phyloP scores from a whole-genome alignment of 2,888 invertebrate species.

The Macrophya alboannulata region DNA sequence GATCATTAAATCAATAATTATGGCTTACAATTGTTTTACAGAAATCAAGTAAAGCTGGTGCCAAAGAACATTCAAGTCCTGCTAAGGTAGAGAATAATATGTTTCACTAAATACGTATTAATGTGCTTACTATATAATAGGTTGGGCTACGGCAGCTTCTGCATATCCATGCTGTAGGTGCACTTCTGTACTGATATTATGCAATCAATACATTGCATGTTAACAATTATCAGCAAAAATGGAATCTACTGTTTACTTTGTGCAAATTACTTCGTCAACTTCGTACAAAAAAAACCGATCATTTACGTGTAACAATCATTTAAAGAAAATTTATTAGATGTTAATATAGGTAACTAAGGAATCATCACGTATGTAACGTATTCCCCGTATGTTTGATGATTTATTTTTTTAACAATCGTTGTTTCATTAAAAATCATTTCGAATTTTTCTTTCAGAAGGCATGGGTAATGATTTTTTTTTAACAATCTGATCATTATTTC shows the following conservation, averaged over 20 bases:
- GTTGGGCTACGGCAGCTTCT: conserved; percentile 56
- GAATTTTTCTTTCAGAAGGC: not conserved
- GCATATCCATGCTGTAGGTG: conserved; percentile 45
- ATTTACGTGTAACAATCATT: not conserved
- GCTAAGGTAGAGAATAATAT: conserved; percentile 84
- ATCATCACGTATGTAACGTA: not conserved
- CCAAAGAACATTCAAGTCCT: conserved; percentile 86
- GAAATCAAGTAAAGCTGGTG: conserved; percentile 89
- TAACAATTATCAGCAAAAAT: not conserved
- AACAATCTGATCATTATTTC: not conserved
- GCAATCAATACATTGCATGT: conserved; percentile 31
- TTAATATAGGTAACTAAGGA: not conserved
- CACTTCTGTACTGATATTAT: conserved; percentile 33
- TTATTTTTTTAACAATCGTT: not conserved
- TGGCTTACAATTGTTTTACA: conserved; percentile 81
- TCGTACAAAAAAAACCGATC: not conserved
- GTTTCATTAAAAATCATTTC: not conserved
- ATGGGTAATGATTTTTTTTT: not conserved
- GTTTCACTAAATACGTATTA: conserved; percentile 64
- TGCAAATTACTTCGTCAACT: not conserved
- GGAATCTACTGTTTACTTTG: not conserved
- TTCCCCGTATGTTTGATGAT: not conserved
- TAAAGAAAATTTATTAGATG: not conserved
- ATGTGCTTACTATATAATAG: conserved; percentile 64
- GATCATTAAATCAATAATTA: conserved; percentile 25